Conservation (phyloP, 1,140 invertebrate genomes). For the Microvelia longipes region DNA sequence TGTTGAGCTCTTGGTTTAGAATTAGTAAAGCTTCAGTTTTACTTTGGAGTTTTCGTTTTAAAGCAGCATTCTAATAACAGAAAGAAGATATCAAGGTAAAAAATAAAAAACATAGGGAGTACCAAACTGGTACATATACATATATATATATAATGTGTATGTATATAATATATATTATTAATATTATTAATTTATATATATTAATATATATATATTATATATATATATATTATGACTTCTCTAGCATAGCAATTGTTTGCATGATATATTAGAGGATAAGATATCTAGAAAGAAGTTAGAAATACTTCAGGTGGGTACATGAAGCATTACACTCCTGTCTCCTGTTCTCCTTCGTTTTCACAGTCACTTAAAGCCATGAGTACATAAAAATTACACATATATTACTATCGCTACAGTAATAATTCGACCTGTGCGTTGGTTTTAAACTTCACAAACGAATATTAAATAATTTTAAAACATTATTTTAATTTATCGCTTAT, state of each 20-base stretch:
- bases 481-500: too few relatives aligned
- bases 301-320: too few relatives aligned
- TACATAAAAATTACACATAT: too few relatives aligned
- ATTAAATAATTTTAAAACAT: too few relatives aligned
- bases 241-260: neutral
- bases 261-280: too few relatives aligned
- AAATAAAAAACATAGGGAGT: neutral
- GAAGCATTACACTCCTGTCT: too few relatives aligned
- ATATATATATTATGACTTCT: neutral
- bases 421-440: too few relatives aligned
- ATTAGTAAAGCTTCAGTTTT: slow-evolving; percentile 64
- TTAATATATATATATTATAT: neutral
- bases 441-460: too few relatives aligned
- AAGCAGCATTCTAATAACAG: slow-evolving; percentile 36
- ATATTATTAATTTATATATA: neutral
- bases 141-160: neutral
- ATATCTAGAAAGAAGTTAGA: too few relatives aligned
- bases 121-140: neutral
- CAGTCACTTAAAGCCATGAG: too few relatives aligned
- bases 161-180: neutral
- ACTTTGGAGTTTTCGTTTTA: slow-evolving; percentile 56
- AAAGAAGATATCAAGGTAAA: neutral
- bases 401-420: too few relatives aligned
- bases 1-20: slow-evolving; percentile 57
- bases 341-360: too few relatives aligned